Base-by-base conservation (phyloP, 2,888 invertebrate genomes). In the Eupsilia transversa region DNA sequence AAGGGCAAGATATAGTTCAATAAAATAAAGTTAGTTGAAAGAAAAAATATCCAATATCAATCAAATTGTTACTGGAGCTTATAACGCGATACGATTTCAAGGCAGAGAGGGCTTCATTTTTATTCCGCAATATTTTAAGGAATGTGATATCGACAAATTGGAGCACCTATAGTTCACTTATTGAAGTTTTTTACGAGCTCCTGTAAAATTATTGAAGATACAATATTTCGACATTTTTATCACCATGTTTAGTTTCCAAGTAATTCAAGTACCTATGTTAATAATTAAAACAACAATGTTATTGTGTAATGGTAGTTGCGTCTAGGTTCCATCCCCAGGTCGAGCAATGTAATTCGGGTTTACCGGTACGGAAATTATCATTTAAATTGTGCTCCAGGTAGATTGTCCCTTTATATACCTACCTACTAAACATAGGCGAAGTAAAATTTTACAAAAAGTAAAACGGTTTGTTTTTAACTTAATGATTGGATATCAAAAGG, bases 31-130 rank as follows among this genome's bases (percentile, higher is more conserved):
- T 63, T 33, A 46, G n/a, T 27, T 46, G 23, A 14, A 46, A 46
- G 49, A 59, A 57, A 68, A 79, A 79, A 75, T 70, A 70, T 63
- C 38, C 49, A 57, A 61, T 57, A 57, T 79, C 75, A 69, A 79
- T 79, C 66, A 76, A 67, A 70, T 27, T 60, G 64, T 27, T 59
- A 68, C 27, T 60, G 27, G 57, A 67, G 30, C 56, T 65, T 67
- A 27, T 33, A 74, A 64, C 46, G 72, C 49, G 54, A 66, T 79
- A 57, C 30, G 35, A 66, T 57, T 79, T 61, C 65, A 43, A 61
- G 43, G 70, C 57, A 68, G 68, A 72, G 46, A 67, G 23, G 3
- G 68, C 30, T 43, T 52, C n/a, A 46, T 57, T 72, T 54, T 66
- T 65, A 60, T 59, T 46, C 14, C n/a, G 20, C 14, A 64, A 52